Evolutionary conservation across 2,888 invertebrate genomes (phyloP).

Genomic region (Amblyjoppa proteus): DNA sequence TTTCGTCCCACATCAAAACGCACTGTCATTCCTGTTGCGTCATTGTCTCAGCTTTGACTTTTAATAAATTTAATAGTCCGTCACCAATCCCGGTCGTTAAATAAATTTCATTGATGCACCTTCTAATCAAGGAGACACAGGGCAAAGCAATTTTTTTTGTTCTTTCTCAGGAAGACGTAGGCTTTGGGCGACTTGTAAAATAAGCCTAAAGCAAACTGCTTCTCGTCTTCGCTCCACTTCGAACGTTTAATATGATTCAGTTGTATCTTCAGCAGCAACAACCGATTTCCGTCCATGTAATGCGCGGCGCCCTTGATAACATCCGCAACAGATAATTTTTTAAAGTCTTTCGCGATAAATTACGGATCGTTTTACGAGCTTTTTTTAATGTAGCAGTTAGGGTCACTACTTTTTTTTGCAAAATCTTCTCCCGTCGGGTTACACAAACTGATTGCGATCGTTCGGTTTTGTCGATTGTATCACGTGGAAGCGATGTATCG

Average conservation of each 20-base stretch:
- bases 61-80: conserved; percentile 68
- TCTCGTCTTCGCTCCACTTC: conserved; percentile 69
- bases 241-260: conserved; percentile 65
- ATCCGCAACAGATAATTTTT: conserved; percentile 12
- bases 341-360: background rate
- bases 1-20: conserved; percentile 54
- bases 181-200: conserved; percentile 76
- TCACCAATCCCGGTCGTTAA: conserved; percentile 70
- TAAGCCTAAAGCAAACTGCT: conserved; percentile 60
- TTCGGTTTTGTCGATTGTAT: background rate
- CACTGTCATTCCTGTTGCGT: conserved; percentile 68
- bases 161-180: conserved; percentile 71
- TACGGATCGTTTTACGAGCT: conserved; percentile 6
- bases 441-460: background rate
- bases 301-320: conserved; percentile 38
- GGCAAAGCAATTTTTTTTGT: conserved; percentile 72
- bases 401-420: conserved; percentile 16
- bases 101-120: conserved; percentile 72
- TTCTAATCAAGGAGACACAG: conserved; percentile 69
- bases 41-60: conserved; percentile 72
- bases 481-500: background rate
- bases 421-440: conserved; percentile 6
- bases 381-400: conserved; percentile 2
- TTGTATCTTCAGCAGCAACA: conserved; percentile 55
- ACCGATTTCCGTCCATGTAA: conserved; percentile 35